These are phyloP conservation scores for Ceratitis capitata DNA, from an alignment of 1,140 invertebrate species.

Conservation along the genomic window DNA sequence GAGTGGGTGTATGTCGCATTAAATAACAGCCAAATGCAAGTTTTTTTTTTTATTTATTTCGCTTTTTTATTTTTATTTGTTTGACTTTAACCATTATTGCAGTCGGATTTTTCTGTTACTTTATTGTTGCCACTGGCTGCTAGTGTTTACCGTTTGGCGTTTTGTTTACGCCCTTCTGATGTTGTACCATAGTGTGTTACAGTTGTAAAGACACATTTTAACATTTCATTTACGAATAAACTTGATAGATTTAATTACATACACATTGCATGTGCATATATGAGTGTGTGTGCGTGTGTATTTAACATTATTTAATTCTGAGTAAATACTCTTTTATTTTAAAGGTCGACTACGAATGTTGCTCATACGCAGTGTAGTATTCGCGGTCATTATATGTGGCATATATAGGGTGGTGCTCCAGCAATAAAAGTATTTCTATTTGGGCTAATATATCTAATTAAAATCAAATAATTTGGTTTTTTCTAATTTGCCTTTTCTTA, in stretches of 20 bases:
- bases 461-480: too few relatives aligned
- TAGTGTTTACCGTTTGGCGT: neutral
- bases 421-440: too few relatives aligned
- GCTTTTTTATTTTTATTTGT: neutral
- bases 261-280: neutral
- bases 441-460: too few relatives aligned
- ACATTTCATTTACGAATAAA: neutral
- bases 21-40: neutral
- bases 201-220: neutral
- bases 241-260: neutral
- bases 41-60: neutral
- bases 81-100: too few relatives aligned
- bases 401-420: neutral
- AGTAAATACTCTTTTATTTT: neutral
- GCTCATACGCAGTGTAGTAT: conserved; percentile 7
- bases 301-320: neutral
- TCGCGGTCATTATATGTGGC: neutral
- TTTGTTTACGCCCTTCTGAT: neutral
- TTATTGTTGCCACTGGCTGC: neutral
- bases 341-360: neutral
- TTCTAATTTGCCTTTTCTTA: too few relatives aligned
- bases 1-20: neutral
- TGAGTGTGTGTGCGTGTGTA: neutral
- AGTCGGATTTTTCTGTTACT: too few relatives aligned
- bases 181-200: neutral